Evolutionary conservation across 2,113 vertebrate genomes (phyloP).

Genomic region (Amia ocellicauda): DNA sequence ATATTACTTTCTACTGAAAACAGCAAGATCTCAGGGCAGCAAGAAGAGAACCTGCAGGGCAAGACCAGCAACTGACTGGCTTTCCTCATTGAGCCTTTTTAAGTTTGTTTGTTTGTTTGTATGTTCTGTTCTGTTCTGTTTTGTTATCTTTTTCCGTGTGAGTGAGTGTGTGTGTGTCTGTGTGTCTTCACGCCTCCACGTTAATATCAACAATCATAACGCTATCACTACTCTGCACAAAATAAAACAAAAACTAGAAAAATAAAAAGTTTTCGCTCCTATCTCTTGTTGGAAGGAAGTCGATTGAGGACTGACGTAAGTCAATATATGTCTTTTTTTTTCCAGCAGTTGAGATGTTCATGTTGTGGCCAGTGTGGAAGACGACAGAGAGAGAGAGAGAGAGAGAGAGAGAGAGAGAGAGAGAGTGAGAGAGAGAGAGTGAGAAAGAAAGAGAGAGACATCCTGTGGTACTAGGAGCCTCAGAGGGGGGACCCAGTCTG

Average conservation of each 20-base stretch:
- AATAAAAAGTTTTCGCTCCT: neutral
- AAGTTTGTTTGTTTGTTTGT: too few species aligned
- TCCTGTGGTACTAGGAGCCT: too few species aligned
- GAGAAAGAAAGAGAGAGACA: neutral
- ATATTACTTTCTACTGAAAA: too few species aligned
- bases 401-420: neutral
- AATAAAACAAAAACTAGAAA: too few species aligned
- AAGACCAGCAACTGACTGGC: too few species aligned
- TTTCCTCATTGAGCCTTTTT: conserved; percentile 3
- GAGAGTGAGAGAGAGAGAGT: conserved; percentile 7
- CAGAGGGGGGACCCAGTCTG: too few species aligned
- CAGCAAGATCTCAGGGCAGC: conserved; percentile 32
- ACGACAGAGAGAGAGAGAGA: conserved; percentile 10
- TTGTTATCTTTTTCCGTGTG: too few species aligned
- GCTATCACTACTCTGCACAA: too few species aligned
- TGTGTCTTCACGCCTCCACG: conserved; percentile 4
- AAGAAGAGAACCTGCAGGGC: conserved; percentile 14
- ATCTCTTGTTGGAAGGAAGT: conserved; percentile 33
- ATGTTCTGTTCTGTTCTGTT: too few species aligned
- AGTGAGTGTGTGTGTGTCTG: too few species aligned
- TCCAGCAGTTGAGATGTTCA: conserved; percentile 31
- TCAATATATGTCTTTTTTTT: neutral
- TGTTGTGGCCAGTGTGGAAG: conserved; percentile 29
- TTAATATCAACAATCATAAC: too few species aligned
- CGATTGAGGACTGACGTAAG: conserved; percentile 33